These are phyloP conservation scores for Clangula hyemalis DNA, from an alignment of 2,797 vertebrate genomes.

Conservation along the genomic window DNA sequence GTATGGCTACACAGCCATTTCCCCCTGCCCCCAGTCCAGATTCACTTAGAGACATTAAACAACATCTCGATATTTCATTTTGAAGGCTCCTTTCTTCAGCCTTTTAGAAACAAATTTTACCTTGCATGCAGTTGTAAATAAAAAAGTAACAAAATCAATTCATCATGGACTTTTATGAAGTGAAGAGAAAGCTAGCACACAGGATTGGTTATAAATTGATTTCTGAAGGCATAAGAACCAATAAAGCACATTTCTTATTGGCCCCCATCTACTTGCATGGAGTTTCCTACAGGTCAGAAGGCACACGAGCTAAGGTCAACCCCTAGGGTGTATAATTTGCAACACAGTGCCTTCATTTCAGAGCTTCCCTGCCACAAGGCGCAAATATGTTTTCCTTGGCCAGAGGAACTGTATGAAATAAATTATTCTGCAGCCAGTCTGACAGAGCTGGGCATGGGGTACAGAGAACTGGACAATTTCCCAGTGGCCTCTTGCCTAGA, in stretches of 20 bases:
- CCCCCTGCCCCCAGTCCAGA: conserved; percentile 20
- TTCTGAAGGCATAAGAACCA: conserved; percentile 46
- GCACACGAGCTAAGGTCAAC: conserved; percentile 68
- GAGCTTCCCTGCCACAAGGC: conserved; percentile 74
- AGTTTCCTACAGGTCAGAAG: conserved; percentile 68
- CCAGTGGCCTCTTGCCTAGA: conserved; percentile 81
- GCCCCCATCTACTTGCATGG: background rate
- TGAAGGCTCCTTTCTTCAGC: conserved; percentile 63
- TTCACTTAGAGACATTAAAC: conserved; percentile 50
- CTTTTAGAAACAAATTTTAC: conserved; percentile 17
- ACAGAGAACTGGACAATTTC: conserved; percentile 78
- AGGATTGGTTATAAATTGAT: conserved; percentile 54
- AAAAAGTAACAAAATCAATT: conserved; percentile 24
- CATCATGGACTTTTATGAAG: background rate
- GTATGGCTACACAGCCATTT: background rate
- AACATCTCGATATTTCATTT: conserved; percentile 46
- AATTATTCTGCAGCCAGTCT: conserved; percentile 81
- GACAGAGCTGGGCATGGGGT: conserved; percentile 81
- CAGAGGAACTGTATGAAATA: conserved; percentile 74
- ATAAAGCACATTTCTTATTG: conserved; percentile 65
- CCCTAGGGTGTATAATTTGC: conserved; percentile 68
- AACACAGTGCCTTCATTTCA: conserved; percentile 74
- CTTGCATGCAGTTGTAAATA: background rate
- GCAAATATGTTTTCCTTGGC: conserved; percentile 82
- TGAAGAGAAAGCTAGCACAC: conserved; percentile 12